Evolutionary conservation across 1,140 invertebrate genomes (phyloP).

Genomic region (Hermatobates lingyangjiaoensis): DNA sequence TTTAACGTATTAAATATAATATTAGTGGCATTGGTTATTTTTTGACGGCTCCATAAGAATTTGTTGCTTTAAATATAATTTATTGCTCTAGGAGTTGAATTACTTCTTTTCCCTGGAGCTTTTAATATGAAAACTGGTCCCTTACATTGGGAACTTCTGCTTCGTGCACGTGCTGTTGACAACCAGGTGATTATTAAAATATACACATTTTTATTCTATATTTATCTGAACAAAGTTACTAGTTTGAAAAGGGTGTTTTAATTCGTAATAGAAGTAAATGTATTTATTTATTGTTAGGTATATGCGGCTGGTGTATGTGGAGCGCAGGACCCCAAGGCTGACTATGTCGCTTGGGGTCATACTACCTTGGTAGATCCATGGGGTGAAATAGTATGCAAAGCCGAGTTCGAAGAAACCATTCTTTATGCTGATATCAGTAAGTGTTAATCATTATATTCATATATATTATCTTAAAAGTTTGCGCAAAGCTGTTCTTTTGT

Average conservation of each 20-base stretch:
- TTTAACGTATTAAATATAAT: too few relatives aligned
- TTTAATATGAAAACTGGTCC: conserved; percentile 93
- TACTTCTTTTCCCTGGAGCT: conserved; percentile 79
- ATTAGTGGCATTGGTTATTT: too few relatives aligned
- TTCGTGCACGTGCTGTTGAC: conserved; percentile 62
- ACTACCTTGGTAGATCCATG: conserved; percentile 70
- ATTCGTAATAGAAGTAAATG: too few relatives aligned
- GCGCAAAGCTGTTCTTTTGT: neutral
- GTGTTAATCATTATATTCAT: conserved; percentile 21
- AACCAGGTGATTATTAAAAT: conserved; percentile 45
- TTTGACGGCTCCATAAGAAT: too few relatives aligned
- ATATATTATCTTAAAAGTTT: neutral
- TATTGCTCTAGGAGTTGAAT: conserved; percentile 43
- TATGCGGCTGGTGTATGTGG: conserved; percentile 56
- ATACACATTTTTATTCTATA: neutral
- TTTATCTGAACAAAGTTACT: too few relatives aligned
- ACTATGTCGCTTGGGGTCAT: conserved; percentile 80
- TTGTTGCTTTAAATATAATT: too few relatives aligned
- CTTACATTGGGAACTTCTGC: conserved; percentile 74
- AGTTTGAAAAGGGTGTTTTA: too few relatives aligned
- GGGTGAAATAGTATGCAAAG: conserved; percentile 54
- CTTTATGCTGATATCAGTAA: conserved; percentile 55
- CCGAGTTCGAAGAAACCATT: conserved; percentile 48
- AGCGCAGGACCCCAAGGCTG: conserved; percentile 45
- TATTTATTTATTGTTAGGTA: conserved; percentile 22